These are phyloP conservation scores for Agrochola lota DNA, from an alignment of 2,888 invertebrate genomes.

Conservation along the genomic window DNA sequence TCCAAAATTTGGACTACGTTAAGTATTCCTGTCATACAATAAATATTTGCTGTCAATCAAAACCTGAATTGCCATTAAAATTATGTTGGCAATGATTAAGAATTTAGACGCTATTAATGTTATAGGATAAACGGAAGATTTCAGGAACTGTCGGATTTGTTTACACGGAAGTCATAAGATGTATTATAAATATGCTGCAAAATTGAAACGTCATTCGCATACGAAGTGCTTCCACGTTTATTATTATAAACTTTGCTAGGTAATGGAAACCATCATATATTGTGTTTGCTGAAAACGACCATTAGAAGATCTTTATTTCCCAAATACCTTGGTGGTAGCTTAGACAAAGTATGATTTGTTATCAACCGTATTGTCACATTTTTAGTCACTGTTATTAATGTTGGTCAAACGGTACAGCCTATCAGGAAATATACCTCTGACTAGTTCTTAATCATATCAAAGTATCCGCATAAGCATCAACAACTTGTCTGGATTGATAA, in stretches of 20 bases:
- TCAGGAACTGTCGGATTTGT: conserved; percentile 26
- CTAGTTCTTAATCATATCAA: not conserved
- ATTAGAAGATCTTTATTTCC: not conserved
- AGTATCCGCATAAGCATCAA: not conserved
- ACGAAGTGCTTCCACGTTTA: conserved; percentile 18
- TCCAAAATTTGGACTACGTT: conserved; percentile 40
- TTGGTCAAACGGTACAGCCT: not conserved
- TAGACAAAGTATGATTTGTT: not conserved
- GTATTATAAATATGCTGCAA: conserved; percentile 4
- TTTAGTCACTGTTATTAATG: not conserved
- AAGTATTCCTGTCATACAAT: conserved; percentile 44
- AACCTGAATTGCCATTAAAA: conserved; percentile 45
- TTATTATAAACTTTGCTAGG: not conserved
- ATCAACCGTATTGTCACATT: not conserved
- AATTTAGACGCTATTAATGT: conserved; percentile 7
- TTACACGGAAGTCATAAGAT: conserved; percentile 28
- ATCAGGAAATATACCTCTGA: not conserved
- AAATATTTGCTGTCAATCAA: conserved; percentile 58
- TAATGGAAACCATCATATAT: not conserved
- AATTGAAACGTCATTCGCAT: conserved; percentile 16
- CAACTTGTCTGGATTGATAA: conserved; percentile 2
- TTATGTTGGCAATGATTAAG: conserved; percentile 44
- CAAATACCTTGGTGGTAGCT: not conserved
- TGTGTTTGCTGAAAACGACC: not conserved
- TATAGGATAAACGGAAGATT: conserved; percentile 20